Percentiles rank a stretch among this genome's conserved stretches.
Conservation (phyloP, 2,113 vertebrate species). For the Tupaia tana region DNA sequence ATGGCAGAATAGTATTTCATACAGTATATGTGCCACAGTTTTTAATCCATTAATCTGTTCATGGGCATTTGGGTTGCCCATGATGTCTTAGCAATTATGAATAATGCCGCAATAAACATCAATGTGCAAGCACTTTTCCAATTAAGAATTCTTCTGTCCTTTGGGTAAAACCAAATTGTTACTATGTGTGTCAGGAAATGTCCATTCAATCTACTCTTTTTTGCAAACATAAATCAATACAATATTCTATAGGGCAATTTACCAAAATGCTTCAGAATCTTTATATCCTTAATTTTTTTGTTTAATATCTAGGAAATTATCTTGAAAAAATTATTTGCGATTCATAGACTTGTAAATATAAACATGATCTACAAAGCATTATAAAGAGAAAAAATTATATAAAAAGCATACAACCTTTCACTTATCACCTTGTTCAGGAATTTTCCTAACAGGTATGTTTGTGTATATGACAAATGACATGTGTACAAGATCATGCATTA, state of each 20-base stretch:
- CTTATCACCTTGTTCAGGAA: background rate
- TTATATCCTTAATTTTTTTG: background rate
- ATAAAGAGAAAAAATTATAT: background rate
- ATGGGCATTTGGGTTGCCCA: no score
- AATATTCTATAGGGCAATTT: constrained; percentile 9
- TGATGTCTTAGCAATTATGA: no score
- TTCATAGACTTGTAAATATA: background rate
- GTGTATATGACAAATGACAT: background rate
- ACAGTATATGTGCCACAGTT: no score
- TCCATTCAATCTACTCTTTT: background rate
- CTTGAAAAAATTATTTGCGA: constrained; percentile 36
- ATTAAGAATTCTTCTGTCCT: no score
- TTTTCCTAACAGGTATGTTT: background rate
- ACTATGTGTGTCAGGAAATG: background rate
- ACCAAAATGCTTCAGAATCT: constrained; percentile 17
- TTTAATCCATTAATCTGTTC: no score
- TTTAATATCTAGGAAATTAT: background rate
- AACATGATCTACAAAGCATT: background rate
- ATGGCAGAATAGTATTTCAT: no score
- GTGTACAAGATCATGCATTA: background rate
- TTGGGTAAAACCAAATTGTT: background rate
- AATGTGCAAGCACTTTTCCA: no score
- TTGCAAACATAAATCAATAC: background rate
- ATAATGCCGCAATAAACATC: no score
- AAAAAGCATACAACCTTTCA: background rate